Evolutionary conservation across 2,113 vertebrate genomes (phyloP).

Genomic region (Leptobrachium ailaonicum): DNA sequence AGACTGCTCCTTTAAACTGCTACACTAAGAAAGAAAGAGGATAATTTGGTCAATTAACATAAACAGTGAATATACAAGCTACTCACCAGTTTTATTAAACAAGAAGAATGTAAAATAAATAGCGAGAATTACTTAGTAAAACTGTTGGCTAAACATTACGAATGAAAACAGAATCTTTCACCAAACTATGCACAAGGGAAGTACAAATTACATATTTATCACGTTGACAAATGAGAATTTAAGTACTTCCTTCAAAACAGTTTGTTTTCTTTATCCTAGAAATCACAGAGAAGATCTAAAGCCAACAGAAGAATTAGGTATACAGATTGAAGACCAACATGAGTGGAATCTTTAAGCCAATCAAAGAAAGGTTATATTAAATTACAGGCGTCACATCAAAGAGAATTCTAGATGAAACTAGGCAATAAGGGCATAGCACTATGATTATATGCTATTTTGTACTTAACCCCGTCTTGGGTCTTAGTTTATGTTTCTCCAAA

Average conservation of each 20-base stretch:
- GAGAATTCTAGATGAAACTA: slow-evolving; percentile 16
- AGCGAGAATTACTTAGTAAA: slow-evolving; percentile 33
- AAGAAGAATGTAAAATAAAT: slow-evolving; percentile 23
- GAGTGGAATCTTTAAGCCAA: slow-evolving; percentile 20
- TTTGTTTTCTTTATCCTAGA: slow-evolving; percentile 33
- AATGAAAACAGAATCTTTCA: slow-evolving; percentile 28
- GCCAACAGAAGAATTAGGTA: background rate
- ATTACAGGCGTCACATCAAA: slow-evolving; percentile 24
- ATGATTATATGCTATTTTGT: background rate
- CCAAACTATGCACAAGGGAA: slow-evolving; percentile 14
- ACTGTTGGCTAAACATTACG: slow-evolving; percentile 19
- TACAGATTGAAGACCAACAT: slow-evolving; percentile 8
- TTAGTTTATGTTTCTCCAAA: background rate
- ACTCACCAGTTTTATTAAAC: slow-evolving; percentile 13
- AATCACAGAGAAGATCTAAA: slow-evolving; percentile 14
- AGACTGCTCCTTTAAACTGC: too few relatives aligned
- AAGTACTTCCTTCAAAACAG: slow-evolving; percentile 24
- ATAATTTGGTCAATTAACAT: background rate
- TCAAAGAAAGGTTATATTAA: slow-evolving; percentile 17
- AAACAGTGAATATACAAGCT: background rate
- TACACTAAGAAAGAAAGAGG: too few relatives aligned
- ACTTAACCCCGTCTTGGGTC: background rate
- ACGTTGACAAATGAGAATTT: slow-evolving; percentile 35
- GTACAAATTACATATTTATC: slow-evolving; percentile 37
- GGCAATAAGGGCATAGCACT: background rate